Percentiles rank a stretch among this genome's conserved stretches.
phyloP scores from a whole-genome alignment of 2,888 invertebrate species.

The Rotaria macrura region DNA sequence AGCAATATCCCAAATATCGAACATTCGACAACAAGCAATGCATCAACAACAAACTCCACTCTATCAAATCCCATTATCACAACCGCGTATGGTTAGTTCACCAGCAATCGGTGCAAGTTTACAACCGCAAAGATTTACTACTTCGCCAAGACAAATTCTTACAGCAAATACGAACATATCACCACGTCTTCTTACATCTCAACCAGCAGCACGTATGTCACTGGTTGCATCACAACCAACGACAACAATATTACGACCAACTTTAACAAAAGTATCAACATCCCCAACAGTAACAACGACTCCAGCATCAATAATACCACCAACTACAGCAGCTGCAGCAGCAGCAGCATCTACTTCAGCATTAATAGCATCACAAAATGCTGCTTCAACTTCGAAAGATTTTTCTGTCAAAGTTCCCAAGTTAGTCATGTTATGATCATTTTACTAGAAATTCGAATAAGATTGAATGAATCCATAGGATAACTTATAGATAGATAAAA shows the following conservation, averaged over 20 bases:
- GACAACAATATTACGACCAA: not conserved
- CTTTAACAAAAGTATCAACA: not conserved
- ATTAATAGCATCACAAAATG: not conserved
- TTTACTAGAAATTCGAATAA: no score
- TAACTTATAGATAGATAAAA: no score
- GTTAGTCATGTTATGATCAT: not conserved
- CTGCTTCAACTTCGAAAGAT: slow-evolving; percentile 21
- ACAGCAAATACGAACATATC: not conserved
- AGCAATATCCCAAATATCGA: not conserved
- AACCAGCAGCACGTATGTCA: not conserved
- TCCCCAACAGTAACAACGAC: not conserved
- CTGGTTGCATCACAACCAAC: not conserved
- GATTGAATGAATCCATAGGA: no score
- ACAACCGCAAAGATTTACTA: not conserved
- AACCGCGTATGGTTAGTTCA: not conserved
- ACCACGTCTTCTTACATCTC: not conserved
- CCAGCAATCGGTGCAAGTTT: not conserved
- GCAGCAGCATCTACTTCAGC: not conserved
- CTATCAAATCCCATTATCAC: not conserved
- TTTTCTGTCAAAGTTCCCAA: slow-evolving; percentile 18
- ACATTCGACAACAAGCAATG: not conserved
- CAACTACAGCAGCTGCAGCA: not conserved
- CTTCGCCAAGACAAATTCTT: not conserved
- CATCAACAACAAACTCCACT: not conserved
- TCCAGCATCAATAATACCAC: not conserved